phyloP scores from a whole-genome alignment of 2,113 vertebrate species.

The Grallaria varia region DNA sequence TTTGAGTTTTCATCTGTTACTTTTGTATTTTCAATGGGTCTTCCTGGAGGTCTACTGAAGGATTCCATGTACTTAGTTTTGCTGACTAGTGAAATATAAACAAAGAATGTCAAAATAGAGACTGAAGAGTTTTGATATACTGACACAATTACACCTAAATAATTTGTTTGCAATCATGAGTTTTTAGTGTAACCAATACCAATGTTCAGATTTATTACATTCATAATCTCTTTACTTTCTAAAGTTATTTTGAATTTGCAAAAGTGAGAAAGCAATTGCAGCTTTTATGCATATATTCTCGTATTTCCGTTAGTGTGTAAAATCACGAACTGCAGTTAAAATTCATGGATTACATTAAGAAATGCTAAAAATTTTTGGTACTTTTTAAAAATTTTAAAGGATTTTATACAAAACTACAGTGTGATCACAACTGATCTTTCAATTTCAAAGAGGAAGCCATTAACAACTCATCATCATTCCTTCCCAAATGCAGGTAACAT shows the following conservation, averaged over 20 bases:
- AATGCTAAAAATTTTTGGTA: neutral
- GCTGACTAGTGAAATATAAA: neutral
- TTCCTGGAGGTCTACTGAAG: neutral
- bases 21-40: neutral
- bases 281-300: neutral
- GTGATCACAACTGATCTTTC: neutral
- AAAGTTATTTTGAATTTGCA: neutral
- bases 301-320: neutral
- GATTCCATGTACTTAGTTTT: neutral
- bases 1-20: neutral
- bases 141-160: neutral
- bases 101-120: neutral
- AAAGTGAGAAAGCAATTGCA: neutral
- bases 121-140: neutral
- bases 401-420: neutral
- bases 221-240: neutral
- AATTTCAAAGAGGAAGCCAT: neutral
- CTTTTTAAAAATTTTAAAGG: neutral
- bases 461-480: fast-evolving
- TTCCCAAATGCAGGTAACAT: neutral
- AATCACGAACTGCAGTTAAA: neutral
- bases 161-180: neutral
- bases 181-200: neutral
- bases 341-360: neutral
- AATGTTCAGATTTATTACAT: neutral